phyloP scores from a whole-genome alignment of 2,888 invertebrate species.

The Catocala fraxini region DNA sequence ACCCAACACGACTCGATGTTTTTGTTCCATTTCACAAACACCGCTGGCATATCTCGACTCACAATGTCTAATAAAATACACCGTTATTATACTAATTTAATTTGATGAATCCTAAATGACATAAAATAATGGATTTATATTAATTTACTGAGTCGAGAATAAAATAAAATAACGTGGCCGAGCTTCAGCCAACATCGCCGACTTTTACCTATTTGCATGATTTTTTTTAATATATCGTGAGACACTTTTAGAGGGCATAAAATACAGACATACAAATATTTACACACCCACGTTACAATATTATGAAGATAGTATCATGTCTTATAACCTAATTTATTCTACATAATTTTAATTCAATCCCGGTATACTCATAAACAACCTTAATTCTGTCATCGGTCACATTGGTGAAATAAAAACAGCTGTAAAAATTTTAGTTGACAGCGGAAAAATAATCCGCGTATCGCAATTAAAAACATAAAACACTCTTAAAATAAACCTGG shows the following conservation, averaged over 20 bases:
- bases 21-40: slow-evolving; percentile 21
- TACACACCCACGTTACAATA: slow-evolving; percentile 62
- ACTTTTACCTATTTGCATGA: slow-evolving; percentile 29
- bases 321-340: slow-evolving; percentile 74
- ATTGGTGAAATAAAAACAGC: slow-evolving; percentile 78
- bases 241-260: slow-evolving; percentile 54
- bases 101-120: slow-evolving; percentile 45
- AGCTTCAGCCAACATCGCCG: slow-evolving; percentile 22
- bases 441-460: slow-evolving; percentile 78
- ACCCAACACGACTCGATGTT: slow-evolving; percentile 10
- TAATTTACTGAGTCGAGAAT: slow-evolving; percentile 38
- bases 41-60: slow-evolving; percentile 9
- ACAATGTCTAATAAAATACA: slow-evolving; percentile 38
- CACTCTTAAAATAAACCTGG: slow-evolving; percentile 80
- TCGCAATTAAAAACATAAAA: slow-evolving; percentile 85
- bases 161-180: slow-evolving; percentile 31
- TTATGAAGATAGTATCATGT: slow-evolving; percentile 71
- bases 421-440: slow-evolving; percentile 80
- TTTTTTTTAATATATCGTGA: slow-evolving; percentile 49
- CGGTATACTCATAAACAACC: slow-evolving; percentile 78
- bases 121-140: slow-evolving; percentile 50
- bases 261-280: slow-evolving; percentile 58
- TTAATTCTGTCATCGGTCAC: slow-evolving; percentile 84
- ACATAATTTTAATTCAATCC: slow-evolving; percentile 75
- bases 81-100: slow-evolving; percentile 41